A percentile compares a stretch with the other conserved stretches of the same genome.
Conservation (phyloP, 2,888 invertebrate species). For the Tenthredo distinguenda region DNA sequence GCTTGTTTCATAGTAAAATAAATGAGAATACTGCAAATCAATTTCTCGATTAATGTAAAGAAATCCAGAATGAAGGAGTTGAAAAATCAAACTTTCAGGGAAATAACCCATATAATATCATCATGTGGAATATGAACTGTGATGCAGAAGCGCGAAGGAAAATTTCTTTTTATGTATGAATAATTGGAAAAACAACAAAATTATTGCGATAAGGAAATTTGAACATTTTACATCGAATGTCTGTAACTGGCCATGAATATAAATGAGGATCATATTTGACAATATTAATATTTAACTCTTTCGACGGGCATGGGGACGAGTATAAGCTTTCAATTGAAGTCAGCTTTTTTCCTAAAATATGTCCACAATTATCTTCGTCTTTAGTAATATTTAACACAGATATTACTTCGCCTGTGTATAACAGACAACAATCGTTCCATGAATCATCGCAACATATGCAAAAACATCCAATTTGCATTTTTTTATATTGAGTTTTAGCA, state of each 20-base stretch:
- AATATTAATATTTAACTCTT: not conserved
- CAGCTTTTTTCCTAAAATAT: not conserved
- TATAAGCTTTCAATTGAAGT: not conserved
- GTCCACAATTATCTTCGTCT: not conserved
- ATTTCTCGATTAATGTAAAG: too few species aligned
- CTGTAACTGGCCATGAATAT: not conserved
- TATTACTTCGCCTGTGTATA: not conserved
- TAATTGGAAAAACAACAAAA: not conserved
- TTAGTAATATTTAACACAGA: not conserved
- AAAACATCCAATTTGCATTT: not conserved
- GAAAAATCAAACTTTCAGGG: too few species aligned
- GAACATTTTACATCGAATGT: not conserved
- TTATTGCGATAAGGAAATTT: constrained; percentile 3
- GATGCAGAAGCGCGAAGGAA: too few species aligned
- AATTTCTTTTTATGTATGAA: not conserved
- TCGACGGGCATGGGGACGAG: not conserved
- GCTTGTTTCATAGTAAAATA: too few species aligned
- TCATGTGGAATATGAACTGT: too few species aligned
- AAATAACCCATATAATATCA: too few species aligned
- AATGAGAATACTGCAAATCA: too few species aligned
- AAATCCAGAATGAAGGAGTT: too few species aligned
- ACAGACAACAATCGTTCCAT: not conserved
- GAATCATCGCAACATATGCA: not conserved
- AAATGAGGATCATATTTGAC: not conserved
- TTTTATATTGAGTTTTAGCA: not conserved